Evolutionary conservation across 2,113 vertebrate genomes (phyloP).

Genomic region (Eclectus roratus): DNA sequence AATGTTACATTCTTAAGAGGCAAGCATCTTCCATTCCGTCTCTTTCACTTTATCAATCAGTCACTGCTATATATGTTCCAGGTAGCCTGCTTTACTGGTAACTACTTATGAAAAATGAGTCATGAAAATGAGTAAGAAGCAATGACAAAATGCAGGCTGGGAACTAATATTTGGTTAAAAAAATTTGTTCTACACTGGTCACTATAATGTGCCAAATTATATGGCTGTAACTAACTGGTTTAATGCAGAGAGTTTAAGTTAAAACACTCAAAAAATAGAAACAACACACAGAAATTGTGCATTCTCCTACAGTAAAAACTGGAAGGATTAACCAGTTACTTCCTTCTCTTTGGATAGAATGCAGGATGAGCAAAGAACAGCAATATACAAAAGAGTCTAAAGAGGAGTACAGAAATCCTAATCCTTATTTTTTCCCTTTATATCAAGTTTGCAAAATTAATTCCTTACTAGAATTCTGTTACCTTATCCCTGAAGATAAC

Average conservation of each 20-base stretch:
- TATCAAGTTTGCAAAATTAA: not conserved
- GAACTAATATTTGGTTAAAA: not conserved
- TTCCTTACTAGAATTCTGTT: not conserved
- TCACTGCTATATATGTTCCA: not conserved
- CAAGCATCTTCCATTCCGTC: not conserved
- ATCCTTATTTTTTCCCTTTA: not conserved
- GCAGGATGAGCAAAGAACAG: not conserved
- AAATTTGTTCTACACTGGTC: not conserved
- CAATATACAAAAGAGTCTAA: not conserved
- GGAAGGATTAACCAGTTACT: not conserved
- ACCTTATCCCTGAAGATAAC: not conserved
- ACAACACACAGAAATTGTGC: not conserved
- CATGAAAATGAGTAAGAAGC: not conserved
- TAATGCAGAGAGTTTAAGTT: not conserved
- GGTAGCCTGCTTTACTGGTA: not conserved
- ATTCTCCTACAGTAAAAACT: not conserved
- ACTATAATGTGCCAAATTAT: not conserved
- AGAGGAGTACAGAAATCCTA: not conserved
- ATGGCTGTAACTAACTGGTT: not conserved
- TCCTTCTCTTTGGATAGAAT: not conserved
- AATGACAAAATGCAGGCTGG: not conserved
- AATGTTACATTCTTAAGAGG: not conserved
- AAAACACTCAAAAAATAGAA: not conserved
- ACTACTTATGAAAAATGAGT: not conserved
- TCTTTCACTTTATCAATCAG: not conserved